phyloP scores from a whole-genome alignment of 2,113 vertebrate species.

The Oryzias celebensis region DNA sequence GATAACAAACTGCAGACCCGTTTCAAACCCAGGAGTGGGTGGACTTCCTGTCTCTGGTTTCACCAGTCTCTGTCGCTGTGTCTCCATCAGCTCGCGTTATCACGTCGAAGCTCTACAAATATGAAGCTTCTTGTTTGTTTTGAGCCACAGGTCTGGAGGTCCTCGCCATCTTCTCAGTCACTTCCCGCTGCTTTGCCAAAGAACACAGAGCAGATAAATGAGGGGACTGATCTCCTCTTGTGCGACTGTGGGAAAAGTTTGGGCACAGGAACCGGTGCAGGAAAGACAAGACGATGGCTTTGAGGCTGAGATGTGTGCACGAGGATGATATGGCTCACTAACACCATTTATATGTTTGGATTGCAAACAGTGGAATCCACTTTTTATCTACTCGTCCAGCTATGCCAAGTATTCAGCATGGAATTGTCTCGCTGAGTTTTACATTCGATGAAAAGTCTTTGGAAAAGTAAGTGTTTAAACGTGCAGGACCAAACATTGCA shows the following conservation, averaged over 20 bases:
- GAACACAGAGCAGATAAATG: conserved; percentile 84
- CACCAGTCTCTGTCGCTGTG: conserved; percentile 32
- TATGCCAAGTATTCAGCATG: conserved; percentile 23
- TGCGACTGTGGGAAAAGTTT: conserved; percentile 83
- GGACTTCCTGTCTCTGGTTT: conserved; percentile 67
- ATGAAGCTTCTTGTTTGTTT: conserved; percentile 59
- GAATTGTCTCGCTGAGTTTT: not conserved
- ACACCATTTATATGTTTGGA: conserved; percentile 62
- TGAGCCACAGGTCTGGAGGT: conserved; percentile 53
- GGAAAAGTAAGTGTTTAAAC: not conserved
- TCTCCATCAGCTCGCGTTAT: conserved; percentile 54
- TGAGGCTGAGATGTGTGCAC: conserved; percentile 56
- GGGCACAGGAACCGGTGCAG: conserved; percentile 68
- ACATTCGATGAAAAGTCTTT: not conserved
- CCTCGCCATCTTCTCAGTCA: conserved; percentile 78
- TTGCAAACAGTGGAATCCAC: conserved; percentile 29
- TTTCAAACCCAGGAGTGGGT: conserved; percentile 52
- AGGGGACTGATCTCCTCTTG: conserved; percentile 64
- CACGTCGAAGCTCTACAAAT: conserved; percentile 25
- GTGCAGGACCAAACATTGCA: too few species aligned
- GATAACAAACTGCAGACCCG: conserved; percentile 46
- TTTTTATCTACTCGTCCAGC: conserved; percentile 24
- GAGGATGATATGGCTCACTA: conserved; percentile 37
- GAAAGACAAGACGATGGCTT: conserved; percentile 65
- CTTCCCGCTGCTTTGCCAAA: conserved; percentile 90